Conservation (phyloP, 2,797 vertebrate species). For the Dendrocincla tyrannina region DNA sequence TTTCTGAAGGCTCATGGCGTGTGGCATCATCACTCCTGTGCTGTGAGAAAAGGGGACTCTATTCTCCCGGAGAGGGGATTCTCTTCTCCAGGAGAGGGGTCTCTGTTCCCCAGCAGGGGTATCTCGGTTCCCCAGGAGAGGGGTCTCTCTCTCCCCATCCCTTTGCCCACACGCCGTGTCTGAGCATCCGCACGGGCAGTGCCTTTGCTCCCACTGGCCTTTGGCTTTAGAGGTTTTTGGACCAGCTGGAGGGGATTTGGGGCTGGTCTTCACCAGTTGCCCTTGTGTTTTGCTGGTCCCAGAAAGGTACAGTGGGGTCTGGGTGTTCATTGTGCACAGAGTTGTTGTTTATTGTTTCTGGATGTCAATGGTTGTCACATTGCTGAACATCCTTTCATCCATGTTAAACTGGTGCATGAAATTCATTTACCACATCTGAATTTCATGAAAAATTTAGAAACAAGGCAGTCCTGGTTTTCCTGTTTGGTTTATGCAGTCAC, state of each 20-base stretch:
- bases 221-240: not conserved
- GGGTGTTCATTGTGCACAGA: not conserved
- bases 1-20: not conserved
- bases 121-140: too few relatives aligned
- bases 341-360: not conserved
- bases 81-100: too few relatives aligned
- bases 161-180: rapidly evolving
- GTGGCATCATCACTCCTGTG: not conserved
- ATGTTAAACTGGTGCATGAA: not conserved
- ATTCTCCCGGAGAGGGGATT: not conserved
- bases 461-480: not conserved
- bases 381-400: not conserved
- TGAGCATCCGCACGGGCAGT: rapidly evolving
- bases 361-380: not conserved
- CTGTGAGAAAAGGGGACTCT: not conserved
- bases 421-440: not conserved
- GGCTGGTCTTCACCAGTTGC: not conserved
- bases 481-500: not conserved
- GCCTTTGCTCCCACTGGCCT: not conserved
- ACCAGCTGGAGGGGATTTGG: not conserved
- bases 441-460: not conserved
- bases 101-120: not conserved
- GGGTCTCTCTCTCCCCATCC: not conserved
- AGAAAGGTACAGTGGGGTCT: not conserved
- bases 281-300: not conserved